A percentile compares a stretch with the other conserved stretches of the same genome.
These are phyloP conservation scores for Pseudolaguvia tuberculata DNA, from an alignment of 2,113 vertebrate genomes.

Conservation along the genomic window DNA sequence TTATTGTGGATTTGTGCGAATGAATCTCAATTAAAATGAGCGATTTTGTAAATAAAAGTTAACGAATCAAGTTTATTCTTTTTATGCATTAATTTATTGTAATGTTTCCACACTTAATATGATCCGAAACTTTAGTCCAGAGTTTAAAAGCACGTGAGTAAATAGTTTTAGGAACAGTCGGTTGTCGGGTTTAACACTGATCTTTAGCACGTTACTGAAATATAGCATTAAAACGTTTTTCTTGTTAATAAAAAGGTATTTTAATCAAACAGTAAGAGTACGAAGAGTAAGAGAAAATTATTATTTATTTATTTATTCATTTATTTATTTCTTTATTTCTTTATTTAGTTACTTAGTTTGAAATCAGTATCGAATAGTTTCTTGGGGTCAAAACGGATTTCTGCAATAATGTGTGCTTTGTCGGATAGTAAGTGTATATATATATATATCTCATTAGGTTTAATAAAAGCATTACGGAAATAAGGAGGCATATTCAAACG, in stretches of 20 bases:
- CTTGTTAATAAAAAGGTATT: too few species aligned
- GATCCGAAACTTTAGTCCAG: not conserved
- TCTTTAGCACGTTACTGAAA: not conserved
- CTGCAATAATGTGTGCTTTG: conserved; percentile 16
- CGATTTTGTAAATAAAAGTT: not conserved
- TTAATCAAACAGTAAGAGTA: too few species aligned
- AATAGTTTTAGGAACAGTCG: too few species aligned
- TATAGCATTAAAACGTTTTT: too few species aligned
- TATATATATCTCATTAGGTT: conserved; percentile 30
- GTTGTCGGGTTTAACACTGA: not conserved
- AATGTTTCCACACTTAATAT: not conserved
- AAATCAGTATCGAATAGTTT: not conserved
- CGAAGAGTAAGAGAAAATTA: not conserved
- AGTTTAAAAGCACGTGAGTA: not conserved
- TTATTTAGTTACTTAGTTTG: not conserved
- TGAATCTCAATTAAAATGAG: too few species aligned
- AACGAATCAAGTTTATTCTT: not conserved
- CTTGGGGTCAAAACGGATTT: not conserved
- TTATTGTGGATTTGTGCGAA: not conserved
- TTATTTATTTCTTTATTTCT: not conserved
- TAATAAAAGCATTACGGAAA: conserved; percentile 36
- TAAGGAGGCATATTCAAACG: conserved; percentile 46
- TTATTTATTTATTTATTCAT: not conserved
- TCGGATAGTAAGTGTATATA: too few species aligned
- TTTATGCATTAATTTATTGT: not conserved